Percentiles rank a stretch among this genome's conserved stretches.
phyloP scores from a whole-genome alignment of 2,797 vertebrate genomes.

The Catamblyrhynchus diadema region DNA sequence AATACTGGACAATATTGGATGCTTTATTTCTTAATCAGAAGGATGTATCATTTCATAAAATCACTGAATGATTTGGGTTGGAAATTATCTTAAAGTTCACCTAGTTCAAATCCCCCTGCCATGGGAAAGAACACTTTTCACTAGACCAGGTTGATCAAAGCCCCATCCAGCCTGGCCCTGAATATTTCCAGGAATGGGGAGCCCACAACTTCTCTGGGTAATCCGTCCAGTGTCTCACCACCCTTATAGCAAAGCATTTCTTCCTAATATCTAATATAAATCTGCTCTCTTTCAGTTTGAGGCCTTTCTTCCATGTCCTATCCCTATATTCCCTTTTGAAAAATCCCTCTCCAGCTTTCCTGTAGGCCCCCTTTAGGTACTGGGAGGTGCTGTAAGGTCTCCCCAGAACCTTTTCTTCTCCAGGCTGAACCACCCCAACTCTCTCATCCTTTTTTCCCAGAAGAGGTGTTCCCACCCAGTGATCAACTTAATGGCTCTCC shows the following conservation, averaged over 20 bases:
- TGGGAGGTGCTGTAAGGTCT: background rate
- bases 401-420: background rate
- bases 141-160: background rate
- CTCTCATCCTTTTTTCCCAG: background rate
- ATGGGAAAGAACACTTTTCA: background rate
- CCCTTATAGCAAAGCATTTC: background rate
- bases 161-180: background rate
- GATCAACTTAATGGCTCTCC: background rate
- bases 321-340: background rate
- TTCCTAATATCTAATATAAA: background rate
- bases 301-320: background rate
- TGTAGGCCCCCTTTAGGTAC: background rate
- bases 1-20: background rate
- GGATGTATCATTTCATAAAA: background rate
- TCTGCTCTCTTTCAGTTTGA: background rate
- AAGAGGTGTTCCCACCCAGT: background rate
- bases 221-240: background rate
- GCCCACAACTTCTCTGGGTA: background rate
- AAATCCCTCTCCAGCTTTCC: background rate
- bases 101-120: background rate
- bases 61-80: background rate
- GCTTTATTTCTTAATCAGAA: background rate
- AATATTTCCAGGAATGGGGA: background rate
- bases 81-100: background rate
- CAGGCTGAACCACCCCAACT: background rate